A percentile compares a stretch with the other conserved stretches of the same genome.
These are phyloP conservation scores for Lepidocyrtoides sp. DNA, from an alignment of 2,888 invertebrate genomes.

Conservation along the genomic window DNA sequence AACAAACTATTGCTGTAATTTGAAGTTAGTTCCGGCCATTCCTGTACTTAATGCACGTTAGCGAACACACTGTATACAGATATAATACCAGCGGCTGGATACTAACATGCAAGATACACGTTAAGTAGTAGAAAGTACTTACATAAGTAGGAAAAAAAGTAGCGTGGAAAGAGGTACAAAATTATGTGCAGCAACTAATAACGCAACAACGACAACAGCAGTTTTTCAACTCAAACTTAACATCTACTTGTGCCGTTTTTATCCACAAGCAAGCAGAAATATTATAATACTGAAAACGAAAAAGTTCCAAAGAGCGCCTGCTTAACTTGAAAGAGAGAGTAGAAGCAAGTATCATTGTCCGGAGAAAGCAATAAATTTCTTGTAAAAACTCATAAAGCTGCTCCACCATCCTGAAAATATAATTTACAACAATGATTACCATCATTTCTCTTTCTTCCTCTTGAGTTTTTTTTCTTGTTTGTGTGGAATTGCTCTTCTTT, in stretches of 20 bases:
- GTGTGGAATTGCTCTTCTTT: constrained; percentile 12
- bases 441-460: constrained; percentile 60
- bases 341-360: constrained; percentile 46
- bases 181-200: constrained; percentile 24
- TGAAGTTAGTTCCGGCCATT: no score
- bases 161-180: neutral
- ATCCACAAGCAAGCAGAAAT: neutral
- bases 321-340: constrained; percentile 2
- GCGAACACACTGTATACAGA: no score
- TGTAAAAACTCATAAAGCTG: constrained; percentile 75
- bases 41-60: no score
- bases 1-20: neutral
- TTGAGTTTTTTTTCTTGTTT: constrained; percentile 26
- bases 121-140: neutral
- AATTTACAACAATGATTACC: constrained; percentile 78
- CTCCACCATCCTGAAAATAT: constrained; percentile 69
- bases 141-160: neutral
- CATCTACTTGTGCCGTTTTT: neutral
- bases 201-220: constrained; percentile 19
- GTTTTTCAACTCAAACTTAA: constrained; percentile 10
- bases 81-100: no score
- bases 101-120: no score
- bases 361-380: constrained; percentile 73
- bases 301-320: neutral
- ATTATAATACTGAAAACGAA: neutral